phyloP scores from a whole-genome alignment of 2,888 invertebrate species.

The Dysmachus trigonus region DNA sequence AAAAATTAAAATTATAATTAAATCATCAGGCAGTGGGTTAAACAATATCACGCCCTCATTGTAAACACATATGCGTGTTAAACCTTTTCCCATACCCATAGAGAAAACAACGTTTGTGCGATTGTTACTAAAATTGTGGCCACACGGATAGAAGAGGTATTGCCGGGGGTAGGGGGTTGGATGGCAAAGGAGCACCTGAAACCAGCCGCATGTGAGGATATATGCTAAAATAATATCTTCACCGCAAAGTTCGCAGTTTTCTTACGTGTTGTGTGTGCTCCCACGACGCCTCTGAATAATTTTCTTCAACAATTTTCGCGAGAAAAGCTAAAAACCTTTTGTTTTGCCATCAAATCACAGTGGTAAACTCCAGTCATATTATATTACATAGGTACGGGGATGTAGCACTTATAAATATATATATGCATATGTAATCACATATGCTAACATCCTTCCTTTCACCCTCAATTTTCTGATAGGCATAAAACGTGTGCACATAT shows the following conservation, averaged over 20 bases:
- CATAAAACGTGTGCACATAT: background rate
- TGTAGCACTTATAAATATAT: background rate
- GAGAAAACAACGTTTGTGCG: no score
- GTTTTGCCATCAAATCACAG: background rate
- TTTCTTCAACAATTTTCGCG: background rate
- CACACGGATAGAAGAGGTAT: background rate
- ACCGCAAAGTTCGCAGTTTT: background rate
- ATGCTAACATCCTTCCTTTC: background rate
- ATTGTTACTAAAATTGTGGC: background rate
- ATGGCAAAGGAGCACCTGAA: background rate
- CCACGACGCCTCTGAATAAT: background rate
- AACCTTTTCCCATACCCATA: background rate
- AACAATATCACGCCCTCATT: background rate
- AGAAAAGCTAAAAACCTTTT: background rate
- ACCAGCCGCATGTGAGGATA: background rate
- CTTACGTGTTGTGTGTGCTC: background rate
- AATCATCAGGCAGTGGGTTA: background rate
- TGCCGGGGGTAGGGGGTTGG: background rate
- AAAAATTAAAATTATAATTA: background rate
- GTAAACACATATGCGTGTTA: background rate
- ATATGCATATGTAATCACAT: background rate
- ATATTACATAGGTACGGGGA: background rate
- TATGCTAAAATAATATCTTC: background rate
- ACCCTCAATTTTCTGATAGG: background rate
- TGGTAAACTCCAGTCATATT: background rate